Base-by-base conservation (phyloP, 2,113 vertebrate species). In the Leucosticte australis region DNA sequence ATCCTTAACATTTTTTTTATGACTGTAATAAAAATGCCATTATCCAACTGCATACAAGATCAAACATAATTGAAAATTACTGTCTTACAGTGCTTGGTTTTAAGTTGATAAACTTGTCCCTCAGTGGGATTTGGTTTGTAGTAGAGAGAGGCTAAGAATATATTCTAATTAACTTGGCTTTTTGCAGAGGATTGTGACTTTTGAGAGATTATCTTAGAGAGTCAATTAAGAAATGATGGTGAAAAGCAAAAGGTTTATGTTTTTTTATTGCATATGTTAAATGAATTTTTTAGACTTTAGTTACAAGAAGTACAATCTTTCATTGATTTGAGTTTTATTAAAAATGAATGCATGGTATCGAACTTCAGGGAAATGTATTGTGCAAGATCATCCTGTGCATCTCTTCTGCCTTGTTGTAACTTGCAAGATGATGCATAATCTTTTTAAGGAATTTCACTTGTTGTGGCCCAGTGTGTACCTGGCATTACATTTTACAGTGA, bases 401-500 rank as follows among this genome's bases (percentile, higher is more conserved):
- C 63, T 88, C 15, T 64, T 84, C 27, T 70, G 39, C 65, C 44
- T 80, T 94, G 96, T 89, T 89, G 21, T 81, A 39, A 94, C 95
- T 81, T 94, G 94, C 7, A 35, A 80, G 75, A 28, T 67, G 56
- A 92, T 89, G 73, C 64, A 77, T 86, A 89, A 92, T 89, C 21
- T 23, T 90, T 89, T 83, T 31, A 74, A 92, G 83, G 89, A 94
- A 95, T 97, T 96, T 92, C 52, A 84, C 44, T 81, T 83, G 19
- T 87, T 92, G 79, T 94, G 91, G 73, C 76, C 86, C 52, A 26
- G 9, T 80, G 46, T 70, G 52, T 96, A 83, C 65, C 87, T 94
- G 84, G 70, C 74, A 41, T 83, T 73, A 30, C 35, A 50, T 83
- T 93, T 95, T 85, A 79, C 8, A 10, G 62, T 5, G 13, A 68